A percentile compares a stretch with the other conserved stretches of the same genome.
These are phyloP conservation scores for Pseudobourletiella spinata DNA, from an alignment of 1,140 invertebrate species.

Conservation along the genomic window DNA sequence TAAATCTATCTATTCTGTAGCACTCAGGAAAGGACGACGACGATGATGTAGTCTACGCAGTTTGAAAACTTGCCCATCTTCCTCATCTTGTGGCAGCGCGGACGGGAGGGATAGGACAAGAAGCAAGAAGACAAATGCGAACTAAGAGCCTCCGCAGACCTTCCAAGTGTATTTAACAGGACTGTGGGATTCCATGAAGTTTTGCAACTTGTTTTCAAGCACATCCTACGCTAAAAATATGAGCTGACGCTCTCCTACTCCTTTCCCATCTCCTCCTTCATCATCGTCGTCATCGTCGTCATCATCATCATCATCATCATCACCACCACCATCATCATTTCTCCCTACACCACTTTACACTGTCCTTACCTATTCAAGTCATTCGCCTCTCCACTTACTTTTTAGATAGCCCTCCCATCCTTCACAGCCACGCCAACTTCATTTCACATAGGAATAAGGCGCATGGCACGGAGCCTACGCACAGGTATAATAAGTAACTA, in stretches of 20 bases:
- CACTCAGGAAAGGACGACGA: no score
- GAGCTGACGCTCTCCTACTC: conserved; percentile 24
- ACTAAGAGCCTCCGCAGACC: background rate
- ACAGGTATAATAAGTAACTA: no score
- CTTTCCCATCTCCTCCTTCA: conserved; percentile 2
- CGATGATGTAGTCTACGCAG: no score
- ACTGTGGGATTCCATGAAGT: conserved; percentile 1
- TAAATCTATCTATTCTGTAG: no score
- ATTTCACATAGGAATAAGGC: no score
- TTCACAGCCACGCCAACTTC: no score
- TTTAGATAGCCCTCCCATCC: no score
- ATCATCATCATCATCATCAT: background rate
- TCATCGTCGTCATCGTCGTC: background rate
- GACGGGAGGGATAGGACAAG: no score
- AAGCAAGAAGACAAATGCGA: background rate
- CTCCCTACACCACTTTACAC: no score
- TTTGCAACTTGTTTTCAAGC: conserved; percentile 14
- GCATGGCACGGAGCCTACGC: no score
- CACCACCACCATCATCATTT: no score
- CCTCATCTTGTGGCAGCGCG: background rate
- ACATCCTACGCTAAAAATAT: conserved; percentile 32
- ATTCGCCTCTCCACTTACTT: background rate
- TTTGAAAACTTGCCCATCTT: background rate
- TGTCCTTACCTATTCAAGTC: background rate
- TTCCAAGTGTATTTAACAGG: background rate